Conservation (phyloP, 37 sponge, comb jelly and placozoan species). For the Hexactinellida sp. region DNA sequence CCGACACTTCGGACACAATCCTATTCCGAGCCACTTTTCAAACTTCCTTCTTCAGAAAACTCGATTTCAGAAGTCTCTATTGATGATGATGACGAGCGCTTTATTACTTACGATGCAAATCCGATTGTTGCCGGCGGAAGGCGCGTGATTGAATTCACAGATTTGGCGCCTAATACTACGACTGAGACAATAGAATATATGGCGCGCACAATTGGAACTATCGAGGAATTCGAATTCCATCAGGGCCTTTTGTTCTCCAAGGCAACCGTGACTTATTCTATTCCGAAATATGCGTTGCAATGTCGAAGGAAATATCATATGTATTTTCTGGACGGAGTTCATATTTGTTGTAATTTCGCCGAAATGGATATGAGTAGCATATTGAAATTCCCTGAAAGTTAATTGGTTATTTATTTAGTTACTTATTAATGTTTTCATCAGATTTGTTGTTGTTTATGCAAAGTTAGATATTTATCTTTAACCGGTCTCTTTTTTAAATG, state of each 20-base stretch:
- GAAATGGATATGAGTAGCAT: not conserved
- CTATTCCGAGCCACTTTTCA: not conserved
- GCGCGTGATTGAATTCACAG: not conserved
- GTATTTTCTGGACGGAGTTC: not conserved
- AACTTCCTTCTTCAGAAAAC: not conserved
- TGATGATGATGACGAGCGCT: not conserved
- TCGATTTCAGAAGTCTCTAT: not conserved
- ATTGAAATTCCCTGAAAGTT: not conserved
- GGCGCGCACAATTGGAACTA: not conserved
- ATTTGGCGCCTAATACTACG: conserved; percentile 11
- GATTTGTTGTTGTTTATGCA: no score
- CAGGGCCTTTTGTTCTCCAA: conserved; percentile 8
- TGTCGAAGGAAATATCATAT: not conserved
- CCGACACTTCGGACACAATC: not conserved
- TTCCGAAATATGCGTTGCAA: not conserved
- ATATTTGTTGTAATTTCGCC: not conserved
- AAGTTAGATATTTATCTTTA: no score
- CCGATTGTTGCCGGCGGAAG: not conserved
- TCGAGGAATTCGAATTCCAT: not conserved
- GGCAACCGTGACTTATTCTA: not conserved
- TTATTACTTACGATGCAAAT: not conserved
- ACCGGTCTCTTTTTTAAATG: no score
- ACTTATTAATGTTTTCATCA: no score
- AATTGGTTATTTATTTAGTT: not conserved
- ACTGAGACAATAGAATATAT: not conserved